phyloP scores from a whole-genome alignment of 2,797 vertebrate species.

The Bryconaethiops microstoma region DNA sequence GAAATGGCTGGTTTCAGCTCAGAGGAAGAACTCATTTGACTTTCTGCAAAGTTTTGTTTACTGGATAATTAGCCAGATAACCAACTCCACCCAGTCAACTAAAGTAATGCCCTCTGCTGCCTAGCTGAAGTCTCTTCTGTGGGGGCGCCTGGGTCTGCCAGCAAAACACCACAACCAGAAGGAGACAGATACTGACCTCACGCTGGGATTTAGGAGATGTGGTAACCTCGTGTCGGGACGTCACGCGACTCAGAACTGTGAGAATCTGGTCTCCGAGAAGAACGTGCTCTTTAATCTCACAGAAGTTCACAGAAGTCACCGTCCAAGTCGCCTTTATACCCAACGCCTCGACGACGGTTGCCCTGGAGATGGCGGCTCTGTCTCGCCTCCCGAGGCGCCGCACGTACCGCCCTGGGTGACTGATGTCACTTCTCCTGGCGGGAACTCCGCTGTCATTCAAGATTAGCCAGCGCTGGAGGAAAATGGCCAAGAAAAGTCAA shows the following conservation, averaged over 20 bases:
- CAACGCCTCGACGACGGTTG: slow-evolving; percentile 61
- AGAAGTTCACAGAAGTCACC: slow-evolving; percentile 38
- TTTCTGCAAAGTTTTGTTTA: not conserved
- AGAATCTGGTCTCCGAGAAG: slow-evolving; percentile 27
- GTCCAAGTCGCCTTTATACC: slow-evolving; percentile 52
- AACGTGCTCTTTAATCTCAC: slow-evolving; percentile 42
- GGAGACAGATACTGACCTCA: not conserved
- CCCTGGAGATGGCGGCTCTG: slow-evolving; percentile 56
- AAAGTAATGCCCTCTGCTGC: not conserved
- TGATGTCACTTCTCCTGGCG: slow-evolving; percentile 46
- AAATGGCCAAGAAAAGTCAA: slow-evolving; percentile 4
- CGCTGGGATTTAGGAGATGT: slow-evolving; percentile 1
- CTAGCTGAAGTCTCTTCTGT: not conserved
- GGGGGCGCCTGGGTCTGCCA: slow-evolving; percentile 35
- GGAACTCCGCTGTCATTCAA: slow-evolving; percentile 8
- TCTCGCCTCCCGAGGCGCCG: slow-evolving; percentile 46
- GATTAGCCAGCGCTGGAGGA: slow-evolving; percentile 21
- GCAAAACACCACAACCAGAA: not conserved
- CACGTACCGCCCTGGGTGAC: slow-evolving; percentile 46
- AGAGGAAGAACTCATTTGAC: too few relatives aligned
- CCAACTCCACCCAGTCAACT: not conserved
- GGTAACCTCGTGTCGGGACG: not conserved
- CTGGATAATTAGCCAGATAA: not conserved
- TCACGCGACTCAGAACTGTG: slow-evolving; percentile 7
- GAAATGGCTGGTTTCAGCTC: not conserved